Evolutionary conservation across 2,797 vertebrate genomes (phyloP), one percentile per base, ranked within the genome.

Genomic region (Sebastes kiyomatsui): DNA sequence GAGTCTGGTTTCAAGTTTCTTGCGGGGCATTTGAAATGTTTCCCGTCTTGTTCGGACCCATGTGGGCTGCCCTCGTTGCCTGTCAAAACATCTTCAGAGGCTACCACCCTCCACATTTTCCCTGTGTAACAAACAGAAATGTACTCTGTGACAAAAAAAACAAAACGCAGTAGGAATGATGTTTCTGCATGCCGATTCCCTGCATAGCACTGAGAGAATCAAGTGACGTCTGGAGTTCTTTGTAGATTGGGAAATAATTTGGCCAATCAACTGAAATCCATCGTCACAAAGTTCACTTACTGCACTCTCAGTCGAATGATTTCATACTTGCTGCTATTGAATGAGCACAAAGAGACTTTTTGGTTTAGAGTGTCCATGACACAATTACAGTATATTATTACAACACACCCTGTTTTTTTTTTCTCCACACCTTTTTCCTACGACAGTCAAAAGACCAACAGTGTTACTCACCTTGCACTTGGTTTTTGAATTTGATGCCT

Each of bases 401-500:
- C 61, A 72, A 79, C 72, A 72, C 58, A 54, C 67, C 78, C 88
- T 14, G 16, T 32, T 66, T 10, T 10, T 73, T 28, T 20, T 13
- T 22, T 30, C 38, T 42, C 38, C 67, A 69, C 30, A 18, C 79
- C 75, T 66, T 76, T 75, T 84, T 81, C 74, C 75, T 69, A 28
- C n/a, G 10, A 87, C 60, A 88, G 83, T 90, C 83, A 79, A 75
- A 86, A 81, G 77, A 89, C 86, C 85, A 85, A 92, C 77, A 87
- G 82, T 77, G 81, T 88, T 87, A 71, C 80, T 90, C 82, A 92
- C 86, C 79, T 91, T 95, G 93, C 94, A 94, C 93, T 95, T 94
- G 92, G 87, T 94, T 95, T 94, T 95, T 92, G 92, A 92, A 95
- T 94, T 94, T 84, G 90, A 96, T 95, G 95, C 96, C 95, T 96